Evolutionary conservation across 2,888 invertebrate genomes (phyloP).

Genomic region (Noctua pronuba): DNA sequence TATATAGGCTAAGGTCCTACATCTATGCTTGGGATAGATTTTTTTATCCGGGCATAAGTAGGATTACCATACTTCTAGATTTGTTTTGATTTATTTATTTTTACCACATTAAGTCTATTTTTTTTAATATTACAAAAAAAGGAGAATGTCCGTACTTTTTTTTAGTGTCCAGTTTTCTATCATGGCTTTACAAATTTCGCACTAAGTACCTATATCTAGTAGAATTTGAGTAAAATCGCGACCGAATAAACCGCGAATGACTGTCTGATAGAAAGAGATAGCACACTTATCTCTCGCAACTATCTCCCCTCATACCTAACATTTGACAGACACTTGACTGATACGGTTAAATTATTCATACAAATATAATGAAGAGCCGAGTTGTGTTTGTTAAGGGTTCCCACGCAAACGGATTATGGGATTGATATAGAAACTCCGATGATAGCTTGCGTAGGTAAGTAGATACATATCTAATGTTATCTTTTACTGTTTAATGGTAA

Average conservation of each 20-base stretch:
- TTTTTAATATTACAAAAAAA: background rate
- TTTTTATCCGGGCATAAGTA: no score
- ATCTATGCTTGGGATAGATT: no score
- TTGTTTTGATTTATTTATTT: no score
- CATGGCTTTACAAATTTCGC: background rate
- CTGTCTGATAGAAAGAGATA: constrained; percentile 43
- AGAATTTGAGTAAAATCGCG: background rate
- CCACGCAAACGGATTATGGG: constrained; percentile 52
- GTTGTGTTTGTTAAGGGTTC: constrained; percentile 52
- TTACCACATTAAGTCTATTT: no score
- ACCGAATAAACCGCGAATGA: background rate
- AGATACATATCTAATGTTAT: constrained; percentile 25
- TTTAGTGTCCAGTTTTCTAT: no score
- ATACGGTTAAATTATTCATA: constrained; percentile 64
- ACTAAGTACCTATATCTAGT: background rate
- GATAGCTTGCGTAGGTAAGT: constrained; percentile 12
- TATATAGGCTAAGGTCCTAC: no score
- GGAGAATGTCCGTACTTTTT: background rate
- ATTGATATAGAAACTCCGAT: constrained; percentile 51
- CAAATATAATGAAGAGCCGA: constrained; percentile 51
- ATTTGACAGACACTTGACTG: constrained; percentile 62
- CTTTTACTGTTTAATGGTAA: constrained; percentile 25
- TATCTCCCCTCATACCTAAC: constrained; percentile 56
- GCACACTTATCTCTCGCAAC: constrained; percentile 44
- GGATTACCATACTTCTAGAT: no score